These are phyloP conservation scores for Rhagoletis pomonella DNA, from an alignment of 1,140 invertebrate species.

Conservation along the genomic window DNA sequence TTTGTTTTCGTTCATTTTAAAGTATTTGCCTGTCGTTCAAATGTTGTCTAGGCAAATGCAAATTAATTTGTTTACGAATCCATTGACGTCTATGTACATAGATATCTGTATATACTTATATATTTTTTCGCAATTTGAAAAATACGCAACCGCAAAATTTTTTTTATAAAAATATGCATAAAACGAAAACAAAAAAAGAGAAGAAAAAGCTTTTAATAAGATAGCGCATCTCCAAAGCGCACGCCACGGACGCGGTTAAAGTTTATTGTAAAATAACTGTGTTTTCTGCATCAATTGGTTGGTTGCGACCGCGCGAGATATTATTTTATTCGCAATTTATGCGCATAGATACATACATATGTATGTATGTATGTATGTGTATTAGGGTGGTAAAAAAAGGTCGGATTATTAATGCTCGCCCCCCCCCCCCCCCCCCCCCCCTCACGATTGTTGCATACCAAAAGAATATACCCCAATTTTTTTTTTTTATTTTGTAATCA, in stretches of 20 bases:
- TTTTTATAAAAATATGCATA: background rate
- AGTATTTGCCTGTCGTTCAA: constrained; percentile 27
- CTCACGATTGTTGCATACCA: no score
- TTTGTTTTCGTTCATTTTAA: constrained; percentile 35
- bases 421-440: no score
- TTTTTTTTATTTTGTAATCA: no score
- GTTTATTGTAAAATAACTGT: constrained; percentile 34
- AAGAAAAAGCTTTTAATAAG: background rate
- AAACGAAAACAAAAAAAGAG: background rate
- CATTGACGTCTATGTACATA: constrained; percentile 19
- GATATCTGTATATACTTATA: background rate
- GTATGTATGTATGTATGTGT: background rate
- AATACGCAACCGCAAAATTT: constrained; percentile 1
- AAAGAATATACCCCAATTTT: no score
- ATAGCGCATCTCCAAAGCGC: background rate
- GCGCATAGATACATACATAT: background rate
- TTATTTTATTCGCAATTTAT: constrained; percentile 3
- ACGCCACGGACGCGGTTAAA: background rate
- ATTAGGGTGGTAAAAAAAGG: no score
- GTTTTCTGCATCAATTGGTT: constrained; percentile 5
- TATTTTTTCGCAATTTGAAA: background rate
- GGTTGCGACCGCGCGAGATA: constrained; percentile 19
- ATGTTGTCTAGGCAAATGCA: constrained; percentile 4
- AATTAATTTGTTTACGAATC: constrained; percentile 29
- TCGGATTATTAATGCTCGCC: no score